Evolutionary conservation across 2,888 invertebrate genomes (phyloP), one percentile per base, ranked within the genome.

Genomic region (Anarsia innoxiella): DNA sequence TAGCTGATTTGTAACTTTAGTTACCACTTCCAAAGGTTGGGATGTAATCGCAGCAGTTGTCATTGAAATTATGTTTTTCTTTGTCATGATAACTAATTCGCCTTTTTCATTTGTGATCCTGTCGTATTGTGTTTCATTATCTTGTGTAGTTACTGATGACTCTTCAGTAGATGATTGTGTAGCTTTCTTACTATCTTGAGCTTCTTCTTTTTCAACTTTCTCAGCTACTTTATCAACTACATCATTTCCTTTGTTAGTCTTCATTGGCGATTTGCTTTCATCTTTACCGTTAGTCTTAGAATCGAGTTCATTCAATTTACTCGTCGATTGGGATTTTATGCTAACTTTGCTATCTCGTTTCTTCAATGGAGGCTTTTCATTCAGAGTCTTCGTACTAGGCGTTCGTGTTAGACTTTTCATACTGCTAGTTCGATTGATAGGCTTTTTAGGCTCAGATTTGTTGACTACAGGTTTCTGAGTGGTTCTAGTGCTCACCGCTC

Each of bases 21-120:
- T 78, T 2, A 86, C 86, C 8, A 87, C 76, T 61, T 87, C 84
- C 41, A 87, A 62, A 1, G 87, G 87, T 42, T 87, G 87, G 3
- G 87, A 78, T 34, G 87, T 86, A 34, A 88, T 87, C 3, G 88
- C 87, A 12, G 87, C 87, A 3, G 87, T 87, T 9, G 87, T 87
- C 87, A 87, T 88, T 11, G 87, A 87, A 27, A 87, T 75, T 12
- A 87, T 72, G 44, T 67, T 86, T 51, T 82, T 80, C 55, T 85
- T 86, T 0, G 85, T 85, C 36, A 86, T 51, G 36, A 84, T 74
- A 4, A 86, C 74, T 10, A 86, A 53, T 40, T 82, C 82, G 12
- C 74, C 76, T 48, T 73, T 75, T 11, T 74, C 75, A 44, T 73
- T 73, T n/a, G 67, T 66, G 9, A 63, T 53, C 57, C 80, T 83